A percentile compares a stretch with the other conserved stretches of the same genome.
phyloP scores from a whole-genome alignment of 2,888 invertebrate genomes.

The Cheiracanthium punctorium region DNA sequence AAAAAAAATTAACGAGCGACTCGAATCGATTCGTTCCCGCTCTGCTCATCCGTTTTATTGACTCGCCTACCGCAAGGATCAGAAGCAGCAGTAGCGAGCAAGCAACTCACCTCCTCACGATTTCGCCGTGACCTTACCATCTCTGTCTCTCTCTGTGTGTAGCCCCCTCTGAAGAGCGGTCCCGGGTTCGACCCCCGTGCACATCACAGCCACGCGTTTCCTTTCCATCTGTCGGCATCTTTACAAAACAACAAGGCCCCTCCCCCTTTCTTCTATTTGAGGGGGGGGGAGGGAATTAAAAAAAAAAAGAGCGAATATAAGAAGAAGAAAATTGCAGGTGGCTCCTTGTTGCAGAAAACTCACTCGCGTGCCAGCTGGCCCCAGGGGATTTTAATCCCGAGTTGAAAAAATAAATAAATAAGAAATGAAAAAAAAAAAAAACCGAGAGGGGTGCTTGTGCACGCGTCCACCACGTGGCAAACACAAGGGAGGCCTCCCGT shows the following conservation, averaged over 20 bases:
- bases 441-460: background rate
- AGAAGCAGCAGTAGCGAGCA: too few species aligned
- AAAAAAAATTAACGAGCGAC: too few species aligned
- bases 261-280: background rate
- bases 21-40: background rate
- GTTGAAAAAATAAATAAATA: too few species aligned
- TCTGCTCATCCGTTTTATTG: background rate
- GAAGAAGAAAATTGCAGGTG: background rate
- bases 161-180: background rate
- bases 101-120: background rate
- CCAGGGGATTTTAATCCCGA: background rate
- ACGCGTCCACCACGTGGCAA: background rate
- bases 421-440: too few species aligned
- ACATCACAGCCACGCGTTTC: background rate
- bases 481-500: too few species aligned
- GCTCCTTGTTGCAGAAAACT: background rate
- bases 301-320: too few species aligned
- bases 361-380: conserved; percentile 5
- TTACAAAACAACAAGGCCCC: background rate
- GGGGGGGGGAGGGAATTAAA: too few species aligned
- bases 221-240: conserved; percentile 15
- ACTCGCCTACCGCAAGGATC: background rate
- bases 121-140: background rate
- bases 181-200: conserved; percentile 5
- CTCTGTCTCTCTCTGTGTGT: background rate